Percentiles rank a stretch among this genome's conserved stretches.
These are phyloP conservation scores for Aleiodes alternator DNA, from an alignment of 2,888 invertebrate genomes.

Conservation along the genomic window DNA sequence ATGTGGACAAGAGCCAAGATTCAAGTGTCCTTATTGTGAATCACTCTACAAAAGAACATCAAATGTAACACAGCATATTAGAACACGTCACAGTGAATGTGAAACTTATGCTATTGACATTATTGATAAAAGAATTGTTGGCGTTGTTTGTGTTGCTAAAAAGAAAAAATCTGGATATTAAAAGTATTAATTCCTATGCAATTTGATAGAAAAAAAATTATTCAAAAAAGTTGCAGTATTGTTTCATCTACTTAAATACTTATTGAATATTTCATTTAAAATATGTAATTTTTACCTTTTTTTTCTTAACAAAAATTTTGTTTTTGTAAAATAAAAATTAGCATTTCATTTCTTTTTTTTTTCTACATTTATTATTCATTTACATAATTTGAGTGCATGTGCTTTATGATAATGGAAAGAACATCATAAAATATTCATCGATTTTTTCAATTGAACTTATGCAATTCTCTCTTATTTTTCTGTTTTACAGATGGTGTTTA, in stretches of 20 bases:
- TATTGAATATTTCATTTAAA: too few relatives aligned
- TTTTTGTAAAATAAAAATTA: too few relatives aligned
- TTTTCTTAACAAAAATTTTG: too few relatives aligned
- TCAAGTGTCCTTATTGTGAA: slow-evolving; percentile 70
- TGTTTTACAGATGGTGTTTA: slow-evolving; percentile 16
- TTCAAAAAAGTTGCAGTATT: background rate
- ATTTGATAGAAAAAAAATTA: background rate
- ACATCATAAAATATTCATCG: background rate
- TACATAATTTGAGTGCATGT: too few relatives aligned
- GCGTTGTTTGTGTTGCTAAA: slow-evolving; percentile 31
- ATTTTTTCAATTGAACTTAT: background rate
- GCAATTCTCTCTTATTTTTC: slow-evolving; percentile 2
- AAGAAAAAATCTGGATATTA: slow-evolving; percentile 25
- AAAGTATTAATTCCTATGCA: background rate
- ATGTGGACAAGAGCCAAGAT: slow-evolving; percentile 61
- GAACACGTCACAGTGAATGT: slow-evolving; percentile 56
- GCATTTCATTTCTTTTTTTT: background rate
- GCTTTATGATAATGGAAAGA: too few relatives aligned
- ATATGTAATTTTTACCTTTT: too few relatives aligned
- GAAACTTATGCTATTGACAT: slow-evolving; percentile 52
- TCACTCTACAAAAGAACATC: slow-evolving; percentile 61
- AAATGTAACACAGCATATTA: slow-evolving; percentile 64
- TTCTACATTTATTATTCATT: background rate
- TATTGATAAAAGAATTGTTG: slow-evolving; percentile 47
- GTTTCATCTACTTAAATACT: too few relatives aligned